Evolutionary conservation across 92 coral and sea anemone genomes (phyloP).

Genomic region (Palythoa grandiflora): DNA sequence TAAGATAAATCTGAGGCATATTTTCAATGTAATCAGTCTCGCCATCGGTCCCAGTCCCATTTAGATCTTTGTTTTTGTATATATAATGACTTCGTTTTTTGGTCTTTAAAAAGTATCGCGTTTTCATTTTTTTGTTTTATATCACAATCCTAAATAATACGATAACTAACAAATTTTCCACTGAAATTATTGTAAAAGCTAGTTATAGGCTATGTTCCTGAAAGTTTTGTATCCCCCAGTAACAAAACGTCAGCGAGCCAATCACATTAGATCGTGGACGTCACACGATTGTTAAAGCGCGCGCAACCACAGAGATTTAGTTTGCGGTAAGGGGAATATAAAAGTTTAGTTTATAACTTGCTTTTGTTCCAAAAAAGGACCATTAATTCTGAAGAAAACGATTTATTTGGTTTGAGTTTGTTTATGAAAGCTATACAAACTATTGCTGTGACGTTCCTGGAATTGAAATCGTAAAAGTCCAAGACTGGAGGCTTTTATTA

Average conservation of each 20-base stretch:
- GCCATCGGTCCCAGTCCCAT: no score
- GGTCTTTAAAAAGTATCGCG: no score
- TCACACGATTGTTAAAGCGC: slow-evolving; percentile 37
- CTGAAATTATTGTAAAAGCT: background rate
- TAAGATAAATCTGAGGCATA: no score
- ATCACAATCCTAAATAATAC: no score
- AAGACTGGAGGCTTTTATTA: background rate
- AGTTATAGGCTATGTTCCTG: background rate
- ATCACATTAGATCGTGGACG: background rate
- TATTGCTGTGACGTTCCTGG: background rate
- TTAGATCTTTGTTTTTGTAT: no score
- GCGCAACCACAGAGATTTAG: slow-evolving; percentile 4
- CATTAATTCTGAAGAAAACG: background rate
- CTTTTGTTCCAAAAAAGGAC: background rate
- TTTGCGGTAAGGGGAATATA: background rate
- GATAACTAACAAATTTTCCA: background rate
- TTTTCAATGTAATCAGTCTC: no score
- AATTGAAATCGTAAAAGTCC: no score
- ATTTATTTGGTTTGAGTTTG: background rate
- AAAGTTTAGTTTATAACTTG: background rate
- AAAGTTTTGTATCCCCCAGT: background rate
- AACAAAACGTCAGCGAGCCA: background rate
- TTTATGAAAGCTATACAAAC: background rate
- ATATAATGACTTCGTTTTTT: no score
- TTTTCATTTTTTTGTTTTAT: no score